Evolutionary conservation across 2,113 vertebrate species (phyloP), one percentile per base, ranked within the genome.

Genomic region (Cottus gobio): DNA sequence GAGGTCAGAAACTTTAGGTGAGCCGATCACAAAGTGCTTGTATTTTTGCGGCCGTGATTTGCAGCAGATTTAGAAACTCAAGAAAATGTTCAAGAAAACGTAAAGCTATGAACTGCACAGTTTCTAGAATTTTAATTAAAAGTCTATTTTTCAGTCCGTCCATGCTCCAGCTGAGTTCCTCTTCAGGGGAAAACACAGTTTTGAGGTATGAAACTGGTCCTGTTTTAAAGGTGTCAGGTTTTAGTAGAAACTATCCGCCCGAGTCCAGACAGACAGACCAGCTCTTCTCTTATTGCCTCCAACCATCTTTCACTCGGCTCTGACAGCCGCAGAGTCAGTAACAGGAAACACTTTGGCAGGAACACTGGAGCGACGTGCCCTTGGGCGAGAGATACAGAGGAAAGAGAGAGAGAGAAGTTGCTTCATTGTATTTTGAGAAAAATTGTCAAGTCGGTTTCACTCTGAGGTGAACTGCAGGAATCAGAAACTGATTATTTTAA

Each of bases 341-440:
- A 87, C 89, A 89, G 87, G 80, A 91, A 91, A 61, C 81, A 69
- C 69, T 86, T 91, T 91, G 89, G 87, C 87, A 89, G 76, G 4
- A 56, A 18, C 74, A 9, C 16, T 0, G 30, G 28, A 13, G 70
- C 31, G 77, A 87, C 62, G 0, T 76, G 81, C 79, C 89, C 89
- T 89, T 86, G 83, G 81, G 77, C 77, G 65, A 83, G 71, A 82
- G 64, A 87, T 64, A 24, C 54, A 48, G 63, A 57, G 68, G 16
- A n/a, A 15, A 65, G 36, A 64, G 24, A 52, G 56, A 1, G 20
- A 24, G 30, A 36, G 28, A 44, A 68, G 60, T 68, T 72, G 37
- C 79, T 72, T 75, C 22, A 81, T 81, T 28, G 69, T 34, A 67
- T 79, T 83, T 76, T 56, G 71, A 67, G 67, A n/a, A 54, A 69